phyloP scores from a whole-genome alignment of 1,140 invertebrate genomes.

The Contarinia nasturtii region DNA sequence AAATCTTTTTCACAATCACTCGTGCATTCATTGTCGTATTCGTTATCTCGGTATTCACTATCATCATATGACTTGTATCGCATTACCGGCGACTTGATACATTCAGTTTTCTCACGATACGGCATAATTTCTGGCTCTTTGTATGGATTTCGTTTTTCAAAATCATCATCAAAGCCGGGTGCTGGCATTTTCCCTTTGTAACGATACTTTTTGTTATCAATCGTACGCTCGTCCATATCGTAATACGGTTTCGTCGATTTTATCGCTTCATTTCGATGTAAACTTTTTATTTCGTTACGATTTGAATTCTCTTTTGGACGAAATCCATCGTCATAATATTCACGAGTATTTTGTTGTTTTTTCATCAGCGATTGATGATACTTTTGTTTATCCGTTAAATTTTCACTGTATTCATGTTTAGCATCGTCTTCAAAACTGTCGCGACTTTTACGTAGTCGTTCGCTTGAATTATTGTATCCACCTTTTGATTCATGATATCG shows the following conservation, averaged over 20 bases:
- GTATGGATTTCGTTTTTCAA: conserved; percentile 16
- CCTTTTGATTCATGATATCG: neutral
- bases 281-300: neutral
- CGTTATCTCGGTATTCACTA: neutral
- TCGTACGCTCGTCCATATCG: neutral
- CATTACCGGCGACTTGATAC: conserved; percentile 21
- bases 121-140: conserved; percentile 21
- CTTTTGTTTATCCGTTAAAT: conserved; percentile 3
- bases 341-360: neutral
- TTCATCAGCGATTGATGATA: conserved; percentile 1
- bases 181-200: too few species aligned
- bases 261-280: too few species aligned
- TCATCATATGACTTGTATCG: conserved; percentile 12
- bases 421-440: neutral
- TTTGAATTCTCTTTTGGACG: neutral
- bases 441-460: neutral
- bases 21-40: neutral
- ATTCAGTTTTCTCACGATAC: conserved; percentile 22
- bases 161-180: neutral
- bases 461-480: neutral
- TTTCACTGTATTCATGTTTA: neutral
- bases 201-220: neutral
- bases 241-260: too few species aligned
- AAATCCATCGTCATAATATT: neutral
- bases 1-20: neutral